Evolutionary conservation across 35 echinoderm and acorn worm genomes (phyloP), one percentile per base, ranked within the genome.

Genomic region (Apostichopus parvimensis): DNA sequence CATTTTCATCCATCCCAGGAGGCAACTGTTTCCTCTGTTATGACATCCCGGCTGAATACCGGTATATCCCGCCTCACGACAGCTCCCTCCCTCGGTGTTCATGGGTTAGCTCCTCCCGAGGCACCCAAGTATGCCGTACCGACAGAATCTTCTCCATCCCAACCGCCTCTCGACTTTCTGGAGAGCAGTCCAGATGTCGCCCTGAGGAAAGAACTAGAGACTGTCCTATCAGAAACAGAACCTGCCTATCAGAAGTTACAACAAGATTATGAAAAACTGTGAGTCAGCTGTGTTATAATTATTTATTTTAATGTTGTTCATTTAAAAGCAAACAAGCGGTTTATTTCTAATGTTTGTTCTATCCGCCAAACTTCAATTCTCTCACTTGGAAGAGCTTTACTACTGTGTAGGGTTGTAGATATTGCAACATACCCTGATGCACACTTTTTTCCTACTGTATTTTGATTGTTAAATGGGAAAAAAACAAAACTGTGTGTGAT

Each of bases 201-300:
- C 2, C 66, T 95, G 77, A 90, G 93, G 64, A 86, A 87, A 73
- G 93, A 93, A 55, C 5, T 73, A 52, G 91, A 78, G 17, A 92
- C 76, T 22, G 56, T 94, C 65, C 93, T 91, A 8, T 56, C 53
- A 15, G 77, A 79, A 24, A 77, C 65, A 18, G 92, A 79, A 6
- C 90, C 86, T 22, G 79, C 59, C 1, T 6, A 93, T 88, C 84
- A 87, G 25, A 87, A 95, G 61, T 45, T 98, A 20, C 83, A 92
- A 66, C 79, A 95, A 6, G 83, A 93, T 15, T 94, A 94, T 92
- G 92, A 98, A 5, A 88, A 95, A 73, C 56, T 98, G 96, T 98
- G 84, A 98, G 96, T 93, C 57, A 8, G 18, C 81, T 45, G 34
- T 45, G 3, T 45, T 45, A 45, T 3, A 45, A 45, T 45, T 45